Conservation (phyloP, 1,140 invertebrate genomes). For the Euwallacea similis region DNA sequence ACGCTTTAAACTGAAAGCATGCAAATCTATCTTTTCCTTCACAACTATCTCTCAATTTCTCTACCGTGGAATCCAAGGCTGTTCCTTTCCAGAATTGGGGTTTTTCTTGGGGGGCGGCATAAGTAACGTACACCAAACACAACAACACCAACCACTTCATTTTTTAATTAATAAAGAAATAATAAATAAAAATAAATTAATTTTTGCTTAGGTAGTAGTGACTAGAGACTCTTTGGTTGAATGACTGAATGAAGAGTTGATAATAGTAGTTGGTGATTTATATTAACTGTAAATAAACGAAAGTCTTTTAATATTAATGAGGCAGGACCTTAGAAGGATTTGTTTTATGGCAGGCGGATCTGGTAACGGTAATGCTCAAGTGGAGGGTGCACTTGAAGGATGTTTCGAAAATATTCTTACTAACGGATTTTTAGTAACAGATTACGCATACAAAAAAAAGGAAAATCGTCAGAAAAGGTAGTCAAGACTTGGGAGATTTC, state of each 20-base stretch:
- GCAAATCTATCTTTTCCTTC: conserved; percentile 70
- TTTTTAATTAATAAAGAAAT: neutral
- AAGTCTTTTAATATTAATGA: conserved; percentile 34
- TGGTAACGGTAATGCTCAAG: neutral
- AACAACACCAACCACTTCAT: conserved; percentile 19
- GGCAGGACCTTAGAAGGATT: conserved; percentile 6
- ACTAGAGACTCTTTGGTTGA: conserved; percentile 32
- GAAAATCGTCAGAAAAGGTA: too few relatives aligned
- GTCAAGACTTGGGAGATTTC: too few relatives aligned
- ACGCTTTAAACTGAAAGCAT: conserved; percentile 80
- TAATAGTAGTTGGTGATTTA: conserved; percentile 20
- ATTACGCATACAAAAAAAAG: too few relatives aligned
- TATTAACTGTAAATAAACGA: conserved; percentile 38
- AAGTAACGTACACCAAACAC: conserved; percentile 17
- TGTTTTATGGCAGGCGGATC: neutral
- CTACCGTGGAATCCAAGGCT: conserved; percentile 69
- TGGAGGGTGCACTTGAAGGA: too few relatives aligned
- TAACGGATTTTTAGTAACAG: too few relatives aligned
- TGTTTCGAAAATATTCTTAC: too few relatives aligned
- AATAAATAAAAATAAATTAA: neutral
- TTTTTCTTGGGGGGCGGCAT: conserved; percentile 49
- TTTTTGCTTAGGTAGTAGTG: conserved; percentile 10
- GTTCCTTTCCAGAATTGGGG: conserved; percentile 69
- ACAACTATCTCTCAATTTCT: conserved; percentile 73
- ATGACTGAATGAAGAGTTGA: conserved; percentile 17